phyloP scores from a whole-genome alignment of 2,888 invertebrate genomes.

The Eulithis prunata region DNA sequence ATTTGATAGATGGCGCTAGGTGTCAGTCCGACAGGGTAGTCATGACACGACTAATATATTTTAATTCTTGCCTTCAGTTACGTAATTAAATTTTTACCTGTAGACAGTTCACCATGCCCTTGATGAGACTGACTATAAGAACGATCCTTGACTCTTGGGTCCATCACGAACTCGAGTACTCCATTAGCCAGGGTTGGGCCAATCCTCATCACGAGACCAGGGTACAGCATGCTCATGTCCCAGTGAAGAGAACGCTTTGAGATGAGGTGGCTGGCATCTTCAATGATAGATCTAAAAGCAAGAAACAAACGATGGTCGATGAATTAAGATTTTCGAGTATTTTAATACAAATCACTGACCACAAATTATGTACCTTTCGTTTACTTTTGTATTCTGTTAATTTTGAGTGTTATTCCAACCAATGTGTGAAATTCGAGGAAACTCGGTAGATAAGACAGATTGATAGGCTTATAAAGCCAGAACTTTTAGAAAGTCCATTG shows the following conservation, averaged over 20 bases:
- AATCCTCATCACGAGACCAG: constrained; percentile 89
- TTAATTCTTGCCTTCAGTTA: too few species aligned
- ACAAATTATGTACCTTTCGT: too few species aligned
- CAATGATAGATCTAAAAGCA: constrained; percentile 85
- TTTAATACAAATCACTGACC: too few species aligned
- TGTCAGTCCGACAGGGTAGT: neutral
- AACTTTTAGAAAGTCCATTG: too few species aligned
- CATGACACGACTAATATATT: too few species aligned
- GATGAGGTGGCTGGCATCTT: constrained; percentile 87
- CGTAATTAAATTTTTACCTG: constrained; percentile 75
- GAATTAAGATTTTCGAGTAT: neutral
- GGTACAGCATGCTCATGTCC: constrained; percentile 89
- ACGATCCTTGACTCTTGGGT: constrained; percentile 83
- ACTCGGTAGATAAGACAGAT: too few species aligned
- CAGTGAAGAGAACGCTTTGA: constrained; percentile 89
- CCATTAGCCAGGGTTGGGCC: constrained; percentile 90
- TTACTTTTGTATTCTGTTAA: too few species aligned
- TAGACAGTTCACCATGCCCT: constrained; percentile 83
- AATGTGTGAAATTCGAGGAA: too few species aligned
- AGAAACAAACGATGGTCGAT: neutral
- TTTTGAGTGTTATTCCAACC: too few species aligned
- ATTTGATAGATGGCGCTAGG: constrained; percentile 59
- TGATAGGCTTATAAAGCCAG: too few species aligned
- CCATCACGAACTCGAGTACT: constrained; percentile 89
- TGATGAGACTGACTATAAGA: constrained; percentile 72